These are phyloP conservation scores for Drosophila chauvacae DNA, from an alignment of 1,140 invertebrate genomes.

Conservation along the genomic window DNA sequence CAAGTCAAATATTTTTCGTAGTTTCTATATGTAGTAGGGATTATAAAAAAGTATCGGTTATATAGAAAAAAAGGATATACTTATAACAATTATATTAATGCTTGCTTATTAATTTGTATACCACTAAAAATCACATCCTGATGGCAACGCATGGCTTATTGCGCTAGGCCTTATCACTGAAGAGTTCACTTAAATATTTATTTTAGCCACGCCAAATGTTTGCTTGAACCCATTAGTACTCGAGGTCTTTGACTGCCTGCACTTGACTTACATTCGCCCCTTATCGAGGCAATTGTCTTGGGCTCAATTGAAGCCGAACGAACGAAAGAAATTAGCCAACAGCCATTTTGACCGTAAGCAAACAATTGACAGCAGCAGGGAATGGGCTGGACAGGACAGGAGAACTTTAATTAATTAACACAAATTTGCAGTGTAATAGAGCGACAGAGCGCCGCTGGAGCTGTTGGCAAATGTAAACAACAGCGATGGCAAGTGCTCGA, in stretches of 20 bases:
- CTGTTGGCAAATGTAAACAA: slow-evolving; percentile 41
- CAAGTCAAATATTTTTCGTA: slow-evolving; percentile 4
- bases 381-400: slow-evolving; percentile 10
- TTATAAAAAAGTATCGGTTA: background rate
- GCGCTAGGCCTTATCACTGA: slow-evolving; percentile 19
- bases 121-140: too few relatives aligned
- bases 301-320: slow-evolving; percentile 24
- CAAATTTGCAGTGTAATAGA: slow-evolving; percentile 76
- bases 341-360: slow-evolving; percentile 31
- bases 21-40: background rate
- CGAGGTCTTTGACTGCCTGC: slow-evolving; percentile 31
- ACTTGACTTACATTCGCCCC: slow-evolving; percentile 39
- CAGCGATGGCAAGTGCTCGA: slow-evolving; percentile 25
- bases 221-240: slow-evolving; percentile 13
- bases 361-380: slow-evolving; percentile 31
- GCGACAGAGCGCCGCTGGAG: slow-evolving; percentile 29
- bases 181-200: slow-evolving; percentile 14
- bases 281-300: slow-evolving; percentile 19
- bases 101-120: background rate
- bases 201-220: slow-evolving; percentile 4
- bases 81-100: too few relatives aligned
- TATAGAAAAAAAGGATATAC: background rate
- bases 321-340: slow-evolving; percentile 27
- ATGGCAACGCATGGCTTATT: background rate
- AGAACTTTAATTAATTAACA: slow-evolving; percentile 77